Evolutionary conservation across 2,888 invertebrate species (phyloP), one percentile per base, ranked within the genome.

Genomic region (Caenorhabditis sulstoni): DNA sequence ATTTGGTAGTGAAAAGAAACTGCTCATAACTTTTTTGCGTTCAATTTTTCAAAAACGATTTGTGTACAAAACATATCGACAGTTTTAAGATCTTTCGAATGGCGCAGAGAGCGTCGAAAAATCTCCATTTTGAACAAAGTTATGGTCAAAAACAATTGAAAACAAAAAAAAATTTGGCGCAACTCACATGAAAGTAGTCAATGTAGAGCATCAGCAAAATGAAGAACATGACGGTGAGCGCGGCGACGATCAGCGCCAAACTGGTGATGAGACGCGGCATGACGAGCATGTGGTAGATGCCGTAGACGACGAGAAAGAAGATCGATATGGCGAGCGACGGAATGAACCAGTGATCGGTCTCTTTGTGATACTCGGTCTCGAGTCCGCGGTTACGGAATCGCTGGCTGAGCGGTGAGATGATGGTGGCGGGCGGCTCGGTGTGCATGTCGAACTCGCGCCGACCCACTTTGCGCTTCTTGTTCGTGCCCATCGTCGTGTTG

Each of bases 321-420:
- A 89, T 88, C 44, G 85, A 85, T 18, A 88, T 87, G 14, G 89
- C 85, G 1, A 89, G 70, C 0, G 87, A 89, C 11, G 89, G 89
- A 47, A 89, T 89, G 61, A 89, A 86, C 88, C 89, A 89, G 49
- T 88, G 85, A 71, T 89, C 89, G 75, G 88, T 86, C 70, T 89
- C 88, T 41, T 86, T 84, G 67, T 89, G 88, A 66, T 85, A 89
- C 77, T 79, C 79, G 9, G 58, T 11, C 55, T 79, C 79, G 16
- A 79, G 39, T 64, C 66, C 67, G 2, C 41, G 44, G 37, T 79
- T 79, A 22, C 70, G 58, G 45, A 79, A 79, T 35, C 23, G 18
- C 44, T 75, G 79, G 11, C 53, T 64, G 7, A 79, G 11, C n/a
- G 41, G 5, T 1, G 75, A 71, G 3, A 80, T 75, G 29, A 75